These are phyloP conservation scores for Bergia sp. DNA, from an alignment of 92 coral and sea anemone genomes.

Conservation along the genomic window DNA sequence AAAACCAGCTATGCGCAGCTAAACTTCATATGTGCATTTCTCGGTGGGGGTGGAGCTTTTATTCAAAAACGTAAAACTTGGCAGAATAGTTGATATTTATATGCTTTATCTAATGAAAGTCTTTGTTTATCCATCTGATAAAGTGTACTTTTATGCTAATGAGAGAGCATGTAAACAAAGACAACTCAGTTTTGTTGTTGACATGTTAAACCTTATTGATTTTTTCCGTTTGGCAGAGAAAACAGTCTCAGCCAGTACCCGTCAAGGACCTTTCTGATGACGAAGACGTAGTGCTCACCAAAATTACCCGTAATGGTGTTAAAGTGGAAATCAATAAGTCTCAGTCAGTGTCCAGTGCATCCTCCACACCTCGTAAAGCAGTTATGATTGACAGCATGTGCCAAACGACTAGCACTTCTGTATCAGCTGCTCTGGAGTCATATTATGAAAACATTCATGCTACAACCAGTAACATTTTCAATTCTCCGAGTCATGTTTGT, in stretches of 20 bases:
- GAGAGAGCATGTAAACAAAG: no score
- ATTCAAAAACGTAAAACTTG: no score
- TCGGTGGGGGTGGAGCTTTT: no score
- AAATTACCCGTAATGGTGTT: constrained; percentile 36
- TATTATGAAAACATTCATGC: neutral
- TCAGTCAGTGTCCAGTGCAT: neutral
- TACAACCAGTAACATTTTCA: neutral
- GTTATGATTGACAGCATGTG: constrained; percentile 27
- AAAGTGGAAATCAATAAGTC: constrained; percentile 10
- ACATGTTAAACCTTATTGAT: neutral
- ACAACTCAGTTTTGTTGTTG: neutral
- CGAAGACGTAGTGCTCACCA: constrained; percentile 23
- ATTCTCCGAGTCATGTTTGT: neutral
- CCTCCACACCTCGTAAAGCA: neutral
- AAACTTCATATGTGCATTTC: no score
- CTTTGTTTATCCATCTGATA: neutral
- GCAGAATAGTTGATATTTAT: neutral
- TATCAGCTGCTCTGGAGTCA: neutral
- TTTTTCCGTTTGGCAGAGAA: constrained; percentile 6
- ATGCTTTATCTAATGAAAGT: neutral
- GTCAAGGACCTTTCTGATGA: neutral
- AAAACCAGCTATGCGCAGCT: no score
- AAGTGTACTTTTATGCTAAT: no score
- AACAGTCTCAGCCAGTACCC: neutral
- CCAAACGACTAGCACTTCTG: constrained; percentile 7